These are phyloP conservation scores for Champsocephalus gunnari DNA, from an alignment of 2,797 vertebrate genomes.

Conservation along the genomic window DNA sequence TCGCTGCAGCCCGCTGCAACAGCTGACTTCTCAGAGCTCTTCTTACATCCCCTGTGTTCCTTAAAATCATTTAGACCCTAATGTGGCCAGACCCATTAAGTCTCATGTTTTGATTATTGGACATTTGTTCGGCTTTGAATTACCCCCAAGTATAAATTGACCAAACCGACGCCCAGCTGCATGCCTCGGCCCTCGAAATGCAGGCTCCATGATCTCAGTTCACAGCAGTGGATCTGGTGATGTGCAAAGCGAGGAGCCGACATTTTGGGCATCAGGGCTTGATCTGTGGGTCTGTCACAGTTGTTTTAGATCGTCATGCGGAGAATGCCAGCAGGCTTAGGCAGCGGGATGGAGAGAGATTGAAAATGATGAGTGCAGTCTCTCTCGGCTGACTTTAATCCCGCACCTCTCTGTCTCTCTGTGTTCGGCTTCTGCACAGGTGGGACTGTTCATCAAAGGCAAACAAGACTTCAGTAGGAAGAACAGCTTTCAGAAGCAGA, in stretches of 20 bases:
- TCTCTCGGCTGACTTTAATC: slow-evolving; percentile 52
- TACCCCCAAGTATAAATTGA: slow-evolving; percentile 34
- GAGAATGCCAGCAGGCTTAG: slow-evolving; percentile 79
- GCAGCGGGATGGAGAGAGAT: slow-evolving; percentile 71
- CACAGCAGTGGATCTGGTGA: slow-evolving; percentile 37
- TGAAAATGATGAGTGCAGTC: slow-evolving; percentile 72
- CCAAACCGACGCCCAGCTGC: neutral
- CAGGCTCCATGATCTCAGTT: neutral
- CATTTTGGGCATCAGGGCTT: slow-evolving; percentile 80
- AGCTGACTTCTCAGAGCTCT: slow-evolving; percentile 80
- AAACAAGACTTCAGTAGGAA: too few species aligned
- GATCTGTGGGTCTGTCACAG: slow-evolving; percentile 81
- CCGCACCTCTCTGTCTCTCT: slow-evolving; percentile 26
- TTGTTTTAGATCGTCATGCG: slow-evolving; percentile 86
- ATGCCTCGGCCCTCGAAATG: slow-evolving; percentile 31
- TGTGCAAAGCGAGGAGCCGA: slow-evolving; percentile 52
- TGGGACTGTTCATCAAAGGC: slow-evolving; percentile 5
- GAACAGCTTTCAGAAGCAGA: too few species aligned
- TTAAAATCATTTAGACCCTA: slow-evolving; percentile 76
- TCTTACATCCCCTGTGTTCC: slow-evolving; percentile 77
- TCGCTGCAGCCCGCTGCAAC: slow-evolving; percentile 69
- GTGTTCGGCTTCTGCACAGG: slow-evolving; percentile 25
- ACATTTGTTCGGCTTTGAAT: slow-evolving; percentile 59
- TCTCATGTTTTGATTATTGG: slow-evolving; percentile 54
- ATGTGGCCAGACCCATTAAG: slow-evolving; percentile 39